phyloP scores from a whole-genome alignment of 1,140 invertebrate genomes.

The Telenomus remus region DNA sequence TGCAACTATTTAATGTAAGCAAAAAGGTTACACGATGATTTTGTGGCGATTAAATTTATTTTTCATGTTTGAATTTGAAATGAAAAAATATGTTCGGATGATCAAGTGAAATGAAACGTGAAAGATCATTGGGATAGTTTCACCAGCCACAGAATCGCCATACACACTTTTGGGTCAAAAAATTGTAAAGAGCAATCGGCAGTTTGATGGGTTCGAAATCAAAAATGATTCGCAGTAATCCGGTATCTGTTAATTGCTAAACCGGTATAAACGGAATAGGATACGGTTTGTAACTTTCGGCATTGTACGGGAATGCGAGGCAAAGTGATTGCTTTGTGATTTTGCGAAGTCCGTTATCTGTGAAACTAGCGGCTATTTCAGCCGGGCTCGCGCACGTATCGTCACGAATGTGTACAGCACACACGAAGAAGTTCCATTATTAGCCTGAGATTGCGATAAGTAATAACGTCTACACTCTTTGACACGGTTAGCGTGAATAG shows the following conservation, averaged over 20 bases:
- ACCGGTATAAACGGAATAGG: slow-evolving; percentile 48
- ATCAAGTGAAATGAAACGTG: no score
- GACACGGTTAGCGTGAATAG: slow-evolving; percentile 16
- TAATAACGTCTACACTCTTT: slow-evolving; percentile 38
- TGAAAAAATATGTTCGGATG: no score
- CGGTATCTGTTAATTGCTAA: slow-evolving; percentile 53
- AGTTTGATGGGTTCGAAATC: slow-evolving; percentile 32
- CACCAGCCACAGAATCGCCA: no score
- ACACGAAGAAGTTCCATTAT: slow-evolving; percentile 47
- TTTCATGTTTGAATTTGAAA: no score
- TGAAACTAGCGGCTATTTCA: slow-evolving; percentile 35
- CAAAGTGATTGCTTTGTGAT: slow-evolving; percentile 56
- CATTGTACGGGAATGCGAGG: slow-evolving; percentile 31
- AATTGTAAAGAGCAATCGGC: slow-evolving; percentile 17
- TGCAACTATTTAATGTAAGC: no score
- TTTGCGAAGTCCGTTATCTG: slow-evolving; percentile 53
- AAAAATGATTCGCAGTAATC: slow-evolving; percentile 48
- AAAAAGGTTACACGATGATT: no score
- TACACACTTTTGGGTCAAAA: slow-evolving; percentile 4
- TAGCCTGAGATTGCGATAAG: slow-evolving; percentile 34
- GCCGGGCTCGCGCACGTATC: slow-evolving; percentile 21
- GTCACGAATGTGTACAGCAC: slow-evolving; percentile 34
- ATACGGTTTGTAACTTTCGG: slow-evolving; percentile 47
- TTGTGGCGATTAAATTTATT: no score
- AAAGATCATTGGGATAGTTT: no score